Base-by-base conservation (phyloP, 2,797 vertebrate species). In the Scolopax bukidnonensis region DNA sequence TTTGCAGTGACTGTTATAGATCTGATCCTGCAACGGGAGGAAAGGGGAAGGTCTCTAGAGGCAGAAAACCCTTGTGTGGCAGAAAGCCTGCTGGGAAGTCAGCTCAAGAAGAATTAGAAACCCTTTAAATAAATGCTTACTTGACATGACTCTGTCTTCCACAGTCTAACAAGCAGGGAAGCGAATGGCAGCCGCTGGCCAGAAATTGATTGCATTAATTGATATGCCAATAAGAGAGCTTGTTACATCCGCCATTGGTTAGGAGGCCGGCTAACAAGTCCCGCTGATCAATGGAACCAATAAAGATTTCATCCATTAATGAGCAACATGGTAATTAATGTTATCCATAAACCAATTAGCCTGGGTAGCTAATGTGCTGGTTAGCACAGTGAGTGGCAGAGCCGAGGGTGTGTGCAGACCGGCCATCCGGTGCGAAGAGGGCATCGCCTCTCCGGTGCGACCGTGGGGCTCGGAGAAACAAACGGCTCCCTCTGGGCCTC, bases 151-250 rank as follows among this genome's bases (percentile, higher is more conserved):
- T 98, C 98, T 98, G 97, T 98, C 97, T 98, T 78, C 86, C 91
- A 95, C 96, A 94, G 98, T 96, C 84, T 97, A 98, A 96, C 96
- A 96, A 96, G 97, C 95, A 90, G 97, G 96, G 97, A 97, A 97
- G 97, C 90, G 96, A 98, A 98, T 98, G 98, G 99, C 98, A 99
- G 99, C 99, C 98, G 98, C 98, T 98, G 98, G 99, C 99, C 98
- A 99, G 98, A 98, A 99, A 99, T 99, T 99, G 99, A 99, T 99
- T 99, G 97, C 98, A 99, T 99, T 99, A 99, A 99, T 99, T 99
- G 99, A 98, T 99, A 99, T 99, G 99, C 99, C 99, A 99, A 99
- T 99, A 99, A 99, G 98, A 99, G 99, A 99, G 99, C 99, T 99
- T 99, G 99, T 99, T 99, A 99, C 98, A 99, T 99, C 99, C 98